Evolutionary conservation across 2,888 invertebrate species (phyloP).

Genomic region (Heliothis peltigera): DNA sequence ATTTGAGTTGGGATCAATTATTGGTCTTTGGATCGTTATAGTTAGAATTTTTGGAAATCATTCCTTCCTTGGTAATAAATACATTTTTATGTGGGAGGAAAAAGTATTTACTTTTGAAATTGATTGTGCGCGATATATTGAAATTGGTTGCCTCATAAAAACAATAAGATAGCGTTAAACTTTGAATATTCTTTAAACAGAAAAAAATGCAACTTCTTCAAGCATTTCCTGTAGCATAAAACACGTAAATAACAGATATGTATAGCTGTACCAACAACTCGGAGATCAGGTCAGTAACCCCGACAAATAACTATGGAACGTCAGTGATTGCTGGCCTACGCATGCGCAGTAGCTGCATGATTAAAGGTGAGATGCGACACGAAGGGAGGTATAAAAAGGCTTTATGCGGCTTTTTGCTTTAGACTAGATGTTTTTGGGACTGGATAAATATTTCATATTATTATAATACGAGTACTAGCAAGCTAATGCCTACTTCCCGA

Average conservation of each 20-base stretch:
- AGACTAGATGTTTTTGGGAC: neutral
- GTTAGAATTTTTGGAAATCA: slow-evolving; percentile 28
- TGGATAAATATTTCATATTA: neutral
- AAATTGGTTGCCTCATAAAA: too few relatives aligned
- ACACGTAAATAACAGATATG: slow-evolving; percentile 29
- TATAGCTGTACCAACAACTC: slow-evolving; percentile 18
- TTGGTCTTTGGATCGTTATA: slow-evolving; percentile 17
- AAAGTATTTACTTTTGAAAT: slow-evolving; percentile 28
- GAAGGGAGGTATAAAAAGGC: slow-evolving; percentile 7
- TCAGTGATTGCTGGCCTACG: slow-evolving; percentile 52
- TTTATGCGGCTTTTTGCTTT: slow-evolving; percentile 2
- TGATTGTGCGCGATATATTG: too few relatives aligned
- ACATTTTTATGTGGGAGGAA: slow-evolving; percentile 20
- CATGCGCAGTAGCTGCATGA: slow-evolving; percentile 52
- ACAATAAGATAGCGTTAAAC: too few relatives aligned
- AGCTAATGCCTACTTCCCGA: too few relatives aligned
- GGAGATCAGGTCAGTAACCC: slow-evolving; percentile 50
- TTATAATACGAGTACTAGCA: too few relatives aligned
- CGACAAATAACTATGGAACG: slow-evolving; percentile 49
- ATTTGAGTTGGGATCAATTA: neutral
- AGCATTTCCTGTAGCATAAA: neutral
- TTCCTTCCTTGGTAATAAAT: slow-evolving; percentile 29
- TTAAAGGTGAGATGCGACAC: slow-evolving; percentile 33
- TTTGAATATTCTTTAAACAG: too few relatives aligned
- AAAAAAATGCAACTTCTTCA: too few relatives aligned